Conservation (phyloP, 2,113 vertebrate species). For the Macquaria australasica region DNA sequence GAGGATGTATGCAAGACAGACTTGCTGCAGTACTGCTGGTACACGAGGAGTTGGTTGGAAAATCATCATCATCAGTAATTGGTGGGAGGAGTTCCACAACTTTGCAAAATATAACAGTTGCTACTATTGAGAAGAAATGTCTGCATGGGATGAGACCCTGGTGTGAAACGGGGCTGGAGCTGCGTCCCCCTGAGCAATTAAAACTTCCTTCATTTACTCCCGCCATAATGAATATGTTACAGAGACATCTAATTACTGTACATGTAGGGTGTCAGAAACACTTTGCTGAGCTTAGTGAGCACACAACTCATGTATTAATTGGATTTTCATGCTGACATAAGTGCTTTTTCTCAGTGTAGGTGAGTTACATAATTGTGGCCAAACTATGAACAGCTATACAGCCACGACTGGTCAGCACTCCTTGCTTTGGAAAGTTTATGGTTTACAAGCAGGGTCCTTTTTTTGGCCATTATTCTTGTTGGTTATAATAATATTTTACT, state of each 20-base stretch:
- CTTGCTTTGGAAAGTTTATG: not conserved
- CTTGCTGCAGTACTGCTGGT: not conserved
- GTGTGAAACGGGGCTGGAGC: slow-evolving; percentile 33
- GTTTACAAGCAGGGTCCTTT: not conserved
- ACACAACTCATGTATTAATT: slow-evolving; percentile 49
- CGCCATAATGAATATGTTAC: slow-evolving; percentile 63
- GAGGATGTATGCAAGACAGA: not conserved
- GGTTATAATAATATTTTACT: no score
- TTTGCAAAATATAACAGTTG: slow-evolving; percentile 7
- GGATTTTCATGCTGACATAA: slow-evolving; percentile 36
- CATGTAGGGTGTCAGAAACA: slow-evolving; percentile 44
- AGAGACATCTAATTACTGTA: slow-evolving; percentile 54
- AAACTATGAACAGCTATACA: not conserved
- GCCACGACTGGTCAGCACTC: not conserved
- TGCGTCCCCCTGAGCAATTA: slow-evolving; percentile 28
- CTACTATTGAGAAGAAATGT: not conserved
- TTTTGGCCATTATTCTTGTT: not conserved
- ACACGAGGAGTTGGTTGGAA: not conserved
- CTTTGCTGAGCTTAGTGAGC: slow-evolving; percentile 42
- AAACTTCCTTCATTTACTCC: slow-evolving; percentile 38
- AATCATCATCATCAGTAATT: slow-evolving; percentile 19
- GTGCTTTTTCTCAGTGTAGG: slow-evolving; percentile 16
- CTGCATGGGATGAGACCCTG: slow-evolving; percentile 1
- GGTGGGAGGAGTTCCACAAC: slow-evolving; percentile 11
- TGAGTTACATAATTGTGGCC: slow-evolving; percentile 2